Evolutionary conservation across 2,113 vertebrate species (phyloP), one percentile per base, ranked within the genome.

Genomic region (Muscicapa adusta): DNA sequence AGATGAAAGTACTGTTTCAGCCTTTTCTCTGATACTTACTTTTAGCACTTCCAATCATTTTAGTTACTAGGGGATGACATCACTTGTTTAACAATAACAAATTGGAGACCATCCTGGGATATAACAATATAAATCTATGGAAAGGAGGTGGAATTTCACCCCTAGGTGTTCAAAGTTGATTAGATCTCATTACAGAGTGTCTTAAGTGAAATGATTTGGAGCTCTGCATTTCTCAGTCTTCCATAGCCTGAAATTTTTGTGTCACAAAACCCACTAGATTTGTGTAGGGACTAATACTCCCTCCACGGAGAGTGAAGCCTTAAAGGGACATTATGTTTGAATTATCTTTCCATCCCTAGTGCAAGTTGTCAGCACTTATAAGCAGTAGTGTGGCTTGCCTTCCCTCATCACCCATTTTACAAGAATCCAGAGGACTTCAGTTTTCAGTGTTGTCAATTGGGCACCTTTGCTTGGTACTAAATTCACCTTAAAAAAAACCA

Each of bases 401-500:
- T 91, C 31, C 71, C 85, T 63, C 54, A 28, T 65, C 76, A 75
- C 92, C 18, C 11, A 10, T 85, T 85, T 88, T 42, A 85, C 43
- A 74, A 91, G 54, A 93, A 94, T 88, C 94, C 82, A 79, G 57
- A 85, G 28, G 58, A 81, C 71, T 89, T 91, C 43, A 77, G 60
- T 84, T 93, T 93, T 61, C 66, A 67, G 42, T 36, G 68, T 71
- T 87, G 95, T 93, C 91, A 92, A 3, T 90, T 88, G 88, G 73
- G 72, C 94, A 91, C 88, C 85, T 97, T 86, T 90, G 33, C 93
- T 0, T 23, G 73, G 89, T 67, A 94, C 80, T 94, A 96, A 95
- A 96, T 97, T 96, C 89, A 72, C 83, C 89, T 91, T 93, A 88
- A 87, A 89, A 95, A 96, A 79, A 96, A 79, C 20, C 85, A 85